Percentiles rank a stretch among this genome's conserved stretches.
These are phyloP conservation scores for Halcyon leucocephala DNA, from an alignment of 2,797 vertebrate species.

Conservation along the genomic window DNA sequence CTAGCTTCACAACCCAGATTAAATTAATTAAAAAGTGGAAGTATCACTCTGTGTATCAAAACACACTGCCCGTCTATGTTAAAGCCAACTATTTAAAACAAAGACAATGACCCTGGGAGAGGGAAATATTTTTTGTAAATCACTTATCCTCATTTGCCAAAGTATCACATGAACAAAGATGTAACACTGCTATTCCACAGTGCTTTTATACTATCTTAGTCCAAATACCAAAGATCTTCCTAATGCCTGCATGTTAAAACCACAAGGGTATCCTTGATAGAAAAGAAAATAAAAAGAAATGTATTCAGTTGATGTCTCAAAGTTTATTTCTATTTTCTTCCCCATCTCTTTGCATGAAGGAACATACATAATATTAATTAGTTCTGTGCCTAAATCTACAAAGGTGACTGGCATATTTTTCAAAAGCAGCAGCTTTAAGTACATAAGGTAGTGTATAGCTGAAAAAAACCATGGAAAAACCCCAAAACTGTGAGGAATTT, in stretches of 20 bases:
- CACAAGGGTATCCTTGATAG: neutral
- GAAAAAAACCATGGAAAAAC: neutral
- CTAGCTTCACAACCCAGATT: neutral
- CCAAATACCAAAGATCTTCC: neutral
- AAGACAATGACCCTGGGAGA: neutral
- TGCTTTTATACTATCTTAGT: neutral
- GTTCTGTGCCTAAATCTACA: neutral
- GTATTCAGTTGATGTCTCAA: neutral
- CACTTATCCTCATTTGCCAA: neutral
- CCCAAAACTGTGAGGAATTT: neutral
- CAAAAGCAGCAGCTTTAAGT: neutral
- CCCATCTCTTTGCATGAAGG: neutral
- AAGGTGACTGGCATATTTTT: neutral
- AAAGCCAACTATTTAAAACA: neutral
- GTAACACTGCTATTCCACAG: neutral
- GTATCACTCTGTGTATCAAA: neutral
- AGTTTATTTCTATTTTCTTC: neutral
- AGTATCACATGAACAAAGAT: neutral
- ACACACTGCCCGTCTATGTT: neutral
- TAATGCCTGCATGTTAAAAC: neutral
- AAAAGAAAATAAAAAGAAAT: neutral
- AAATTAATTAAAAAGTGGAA: neutral
- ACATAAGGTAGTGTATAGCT: neutral
- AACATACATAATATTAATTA: slow-evolving; percentile 1
- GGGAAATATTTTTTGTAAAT: no score